Evolutionary conservation across 1,140 invertebrate genomes (phyloP).

Genomic region (Drosophila sturtevanti): DNA sequence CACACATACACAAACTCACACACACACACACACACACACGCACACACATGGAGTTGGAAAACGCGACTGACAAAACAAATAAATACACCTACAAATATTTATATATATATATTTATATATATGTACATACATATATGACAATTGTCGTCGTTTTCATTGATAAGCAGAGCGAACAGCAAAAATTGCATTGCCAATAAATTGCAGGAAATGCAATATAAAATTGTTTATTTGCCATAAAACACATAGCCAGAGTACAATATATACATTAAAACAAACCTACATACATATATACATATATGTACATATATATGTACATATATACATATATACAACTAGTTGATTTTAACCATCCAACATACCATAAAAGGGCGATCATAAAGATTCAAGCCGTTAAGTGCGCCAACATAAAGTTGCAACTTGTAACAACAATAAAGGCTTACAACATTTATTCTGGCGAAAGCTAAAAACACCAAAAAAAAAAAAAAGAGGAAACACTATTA

Average conservation of each 20-base stretch:
- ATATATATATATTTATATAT: constrained; percentile 9
- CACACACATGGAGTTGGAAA: not conserved
- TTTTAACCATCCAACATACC: constrained; percentile 5
- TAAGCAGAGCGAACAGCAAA: constrained; percentile 50
- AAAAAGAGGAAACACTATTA: not conserved
- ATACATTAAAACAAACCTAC: not conserved
- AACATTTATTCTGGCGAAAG: not conserved
- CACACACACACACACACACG: not conserved
- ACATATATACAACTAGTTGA: not conserved
- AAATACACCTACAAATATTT: constrained; percentile 65
- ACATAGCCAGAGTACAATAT: not conserved
- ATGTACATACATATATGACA: constrained; percentile 30
- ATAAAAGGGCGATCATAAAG: constrained; percentile 9
- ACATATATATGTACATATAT: constrained; percentile 20
- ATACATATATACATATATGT: constrained; percentile 7
- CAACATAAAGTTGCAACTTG: constrained; percentile 1
- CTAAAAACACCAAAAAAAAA: not conserved
- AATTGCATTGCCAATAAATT: constrained; percentile 71
- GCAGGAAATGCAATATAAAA: constrained; percentile 72
- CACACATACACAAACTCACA: too few relatives aligned
- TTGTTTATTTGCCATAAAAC: constrained; percentile 72
- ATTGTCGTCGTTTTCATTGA: constrained; percentile 49
- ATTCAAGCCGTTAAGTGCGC: constrained; percentile 1
- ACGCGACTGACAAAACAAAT: constrained; percentile 38
- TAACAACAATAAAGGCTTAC: not conserved